A percentile compares a stretch with the other conserved stretches of the same genome.
These are phyloP conservation scores for Hippasteria phrygiana DNA, from an alignment of 53 echinoderm and acorn worm genomes.

Conservation along the genomic window DNA sequence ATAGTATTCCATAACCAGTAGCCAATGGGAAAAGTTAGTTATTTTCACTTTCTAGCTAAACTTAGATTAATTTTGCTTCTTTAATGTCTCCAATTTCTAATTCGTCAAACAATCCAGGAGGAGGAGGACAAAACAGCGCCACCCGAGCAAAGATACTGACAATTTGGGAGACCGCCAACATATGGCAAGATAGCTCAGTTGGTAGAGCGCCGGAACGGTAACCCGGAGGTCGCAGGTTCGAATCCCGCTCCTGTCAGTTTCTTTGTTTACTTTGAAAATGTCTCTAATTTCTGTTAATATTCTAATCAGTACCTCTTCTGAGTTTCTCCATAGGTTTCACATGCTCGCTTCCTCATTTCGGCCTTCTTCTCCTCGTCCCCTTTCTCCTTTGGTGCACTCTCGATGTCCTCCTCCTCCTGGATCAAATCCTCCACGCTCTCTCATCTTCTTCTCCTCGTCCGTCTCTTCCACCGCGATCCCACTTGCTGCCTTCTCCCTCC, in stretches of 20 bases:
- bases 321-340: conserved; percentile 47
- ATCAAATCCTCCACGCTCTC: conserved; percentile 44
- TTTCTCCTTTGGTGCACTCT: conserved; percentile 31
- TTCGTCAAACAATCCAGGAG: too few relatives aligned
- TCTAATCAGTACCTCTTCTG: conserved; percentile 31
- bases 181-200: too few relatives aligned
- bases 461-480: conserved; percentile 64
- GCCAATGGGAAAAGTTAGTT: neutral
- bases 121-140: too few relatives aligned
- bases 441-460: conserved; percentile 48
- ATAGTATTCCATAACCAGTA: neutral
- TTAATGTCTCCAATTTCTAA: too few relatives aligned
- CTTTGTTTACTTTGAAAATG: too few relatives aligned
- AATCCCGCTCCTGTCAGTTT: too few relatives aligned
- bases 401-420: conserved; percentile 46
- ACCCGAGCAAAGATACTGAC: too few relatives aligned
- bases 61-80: too few relatives aligned
- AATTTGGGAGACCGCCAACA: too few relatives aligned
- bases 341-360: conserved; percentile 51
- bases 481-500: conserved; percentile 54
- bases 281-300: neutral
- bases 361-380: conserved; percentile 31
- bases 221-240: too few relatives aligned
- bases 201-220: too few relatives aligned
- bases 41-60: conserved; percentile 1